Evolutionary conservation across 2,888 invertebrate genomes (phyloP).

Genomic region (Gerris lacustris): DNA sequence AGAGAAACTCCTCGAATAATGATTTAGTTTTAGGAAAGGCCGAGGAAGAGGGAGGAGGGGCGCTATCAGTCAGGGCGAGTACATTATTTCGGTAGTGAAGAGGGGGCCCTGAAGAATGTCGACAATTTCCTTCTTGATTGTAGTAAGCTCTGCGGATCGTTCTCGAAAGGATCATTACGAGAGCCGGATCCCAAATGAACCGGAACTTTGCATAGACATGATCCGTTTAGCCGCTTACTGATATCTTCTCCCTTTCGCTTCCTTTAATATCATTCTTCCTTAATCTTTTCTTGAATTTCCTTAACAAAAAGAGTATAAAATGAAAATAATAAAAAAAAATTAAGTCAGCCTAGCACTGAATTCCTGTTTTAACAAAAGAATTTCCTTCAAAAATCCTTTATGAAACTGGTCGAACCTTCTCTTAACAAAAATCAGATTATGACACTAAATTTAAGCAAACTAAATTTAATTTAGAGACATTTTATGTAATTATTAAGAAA

Average conservation of each 20-base stretch:
- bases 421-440: no score
- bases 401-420: no score
- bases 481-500: no score
- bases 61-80: background rate
- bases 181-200: slow-evolving; percentile 7
- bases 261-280: background rate
- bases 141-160: background rate
- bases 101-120: slow-evolving; percentile 1
- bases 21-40: background rate
- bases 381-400: no score
- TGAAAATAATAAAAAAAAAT: background rate
- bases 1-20: background rate
- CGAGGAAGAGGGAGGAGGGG: background rate
- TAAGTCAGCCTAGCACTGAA: no score
- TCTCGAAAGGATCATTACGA: background rate
- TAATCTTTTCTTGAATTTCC: background rate
- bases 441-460: no score
- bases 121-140: slow-evolving; percentile 5
- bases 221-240: background rate
- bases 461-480: no score
- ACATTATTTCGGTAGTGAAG: background rate
- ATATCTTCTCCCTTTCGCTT: background rate
- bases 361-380: no score
- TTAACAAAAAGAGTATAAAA: background rate
- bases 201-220: slow-evolving; percentile 11